A percentile compares a stretch with the other conserved stretches of the same genome.
These are phyloP conservation scores for Ictalurus furcatus DNA, from an alignment of 2,113 vertebrate species.

Conservation along the genomic window DNA sequence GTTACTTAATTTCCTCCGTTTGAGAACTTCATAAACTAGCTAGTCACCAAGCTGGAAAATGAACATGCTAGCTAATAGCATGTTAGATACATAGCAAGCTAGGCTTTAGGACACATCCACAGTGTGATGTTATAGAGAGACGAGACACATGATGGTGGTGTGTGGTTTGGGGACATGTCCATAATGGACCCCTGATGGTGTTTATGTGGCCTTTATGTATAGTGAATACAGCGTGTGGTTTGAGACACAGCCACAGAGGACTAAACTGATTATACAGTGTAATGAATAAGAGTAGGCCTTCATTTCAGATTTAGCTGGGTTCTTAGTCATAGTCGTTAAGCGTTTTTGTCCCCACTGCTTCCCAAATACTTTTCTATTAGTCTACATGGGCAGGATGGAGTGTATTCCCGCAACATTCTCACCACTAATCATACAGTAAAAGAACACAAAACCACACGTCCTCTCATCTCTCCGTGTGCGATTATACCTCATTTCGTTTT, in stretches of 20 bases:
- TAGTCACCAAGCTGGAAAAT: background rate
- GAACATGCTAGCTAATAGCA: background rate
- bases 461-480: background rate
- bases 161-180: background rate
- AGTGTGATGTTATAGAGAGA: background rate
- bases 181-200: background rate
- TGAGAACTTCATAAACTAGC: background rate
- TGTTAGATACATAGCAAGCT: background rate
- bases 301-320: background rate
- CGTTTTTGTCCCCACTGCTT: background rate
- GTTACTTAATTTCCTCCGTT: background rate
- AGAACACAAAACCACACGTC: background rate
- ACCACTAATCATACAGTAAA: background rate
- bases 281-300: background rate
- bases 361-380: background rate
- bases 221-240: background rate
- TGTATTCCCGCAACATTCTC: background rate
- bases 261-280: background rate
- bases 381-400: background rate
- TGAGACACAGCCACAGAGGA: background rate
- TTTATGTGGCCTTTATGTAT: background rate
- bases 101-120: background rate
- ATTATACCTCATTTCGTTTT: background rate
- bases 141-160: background rate
- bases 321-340: background rate